phyloP scores from a whole-genome alignment of 1,140 invertebrate species.

The Orius insidiosus region DNA sequence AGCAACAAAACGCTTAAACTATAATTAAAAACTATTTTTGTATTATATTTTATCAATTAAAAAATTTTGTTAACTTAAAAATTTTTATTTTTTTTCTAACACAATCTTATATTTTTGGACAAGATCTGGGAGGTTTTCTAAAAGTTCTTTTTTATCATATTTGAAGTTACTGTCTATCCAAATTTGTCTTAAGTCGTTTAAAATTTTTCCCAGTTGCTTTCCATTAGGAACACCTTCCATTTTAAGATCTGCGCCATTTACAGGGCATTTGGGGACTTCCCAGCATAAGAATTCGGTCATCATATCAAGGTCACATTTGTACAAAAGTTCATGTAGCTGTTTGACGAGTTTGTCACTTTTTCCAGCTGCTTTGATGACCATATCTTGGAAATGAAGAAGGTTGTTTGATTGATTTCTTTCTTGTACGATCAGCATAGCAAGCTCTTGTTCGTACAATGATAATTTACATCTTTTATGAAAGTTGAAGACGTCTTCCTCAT shows the following conservation, averaged over 20 bases:
- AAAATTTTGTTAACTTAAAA: too few species aligned
- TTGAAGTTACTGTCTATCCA: slow-evolving; percentile 69
- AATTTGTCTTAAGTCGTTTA: slow-evolving; percentile 46
- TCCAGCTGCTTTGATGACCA: slow-evolving; percentile 46
- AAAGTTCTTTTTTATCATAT: slow-evolving; percentile 42
- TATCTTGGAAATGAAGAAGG: slow-evolving; percentile 26
- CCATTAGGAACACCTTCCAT: slow-evolving; percentile 36
- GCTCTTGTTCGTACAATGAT: slow-evolving; percentile 67
- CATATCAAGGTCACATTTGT: slow-evolving; percentile 45
- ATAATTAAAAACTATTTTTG: too few species aligned
- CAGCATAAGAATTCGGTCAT: slow-evolving; percentile 53
- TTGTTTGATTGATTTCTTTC: too few species aligned
- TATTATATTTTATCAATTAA: too few species aligned
- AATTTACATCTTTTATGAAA: slow-evolving; percentile 67
- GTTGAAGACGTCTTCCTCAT: slow-evolving; percentile 46
- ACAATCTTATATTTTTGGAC: too few species aligned
- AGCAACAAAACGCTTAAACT: neutral
- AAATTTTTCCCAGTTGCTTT: slow-evolving; percentile 28
- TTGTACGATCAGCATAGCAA: slow-evolving; percentile 52
- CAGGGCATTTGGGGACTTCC: slow-evolving; percentile 60
- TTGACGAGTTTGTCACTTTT: slow-evolving; percentile 39
- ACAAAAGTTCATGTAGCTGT: slow-evolving; percentile 65
- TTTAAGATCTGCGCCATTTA: slow-evolving; percentile 54
- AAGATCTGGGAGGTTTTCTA: slow-evolving; percentile 25
- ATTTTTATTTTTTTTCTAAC: too few species aligned